Evolutionary conservation across 30 jellyfish, hydroid and myxozoan species (phyloP), one percentile per base, ranked within the genome.

Genomic region (Cassiopea andromeda): DNA sequence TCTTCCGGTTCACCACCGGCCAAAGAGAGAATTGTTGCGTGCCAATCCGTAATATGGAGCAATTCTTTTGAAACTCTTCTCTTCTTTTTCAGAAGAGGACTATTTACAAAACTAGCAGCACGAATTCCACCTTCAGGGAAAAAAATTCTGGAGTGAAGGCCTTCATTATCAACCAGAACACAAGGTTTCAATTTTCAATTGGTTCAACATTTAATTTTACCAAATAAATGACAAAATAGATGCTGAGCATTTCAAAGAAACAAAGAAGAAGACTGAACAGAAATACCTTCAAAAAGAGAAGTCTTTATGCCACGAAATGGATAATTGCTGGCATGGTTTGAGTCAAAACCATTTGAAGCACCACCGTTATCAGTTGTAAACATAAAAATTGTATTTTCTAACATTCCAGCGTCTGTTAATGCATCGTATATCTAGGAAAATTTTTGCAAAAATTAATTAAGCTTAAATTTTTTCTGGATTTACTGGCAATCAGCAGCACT

Each of bases 281-380:
- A 27, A n/a, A 2, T 77, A 90, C 97, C 97, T 83, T 90, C 97
- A 67, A 82, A 90, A n/a, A 90, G 93, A n/a, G 87, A 64, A 44
- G 97, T 84, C 58, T 90, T 90, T 81, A 90, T 90, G 57, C 97
- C 97, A 12, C 97, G 93, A 61, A 90, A 76, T 6, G 97, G 97
- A 49, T 44, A 90, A 70, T 90, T 90, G 87, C 97, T 90, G 71
- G 93, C 93, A 81, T 82, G 85, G 60, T 83, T 90, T 16, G 87
- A 78, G 59, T 90, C 97, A 58, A 90, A 90, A 48, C 92, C 97
- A 75, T 90, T 90, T 2, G 93, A 77, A 1, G 97, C 97, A 60
- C 88, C 97, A 10, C 97, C 97, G 69, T 90, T 90, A 75, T 90
- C 97, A 48, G 97, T 90, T 50, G 97, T 90, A 60, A 90, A 90